Conservation (phyloP, 2,888 invertebrate species). For the Chouioia cunea region DNA sequence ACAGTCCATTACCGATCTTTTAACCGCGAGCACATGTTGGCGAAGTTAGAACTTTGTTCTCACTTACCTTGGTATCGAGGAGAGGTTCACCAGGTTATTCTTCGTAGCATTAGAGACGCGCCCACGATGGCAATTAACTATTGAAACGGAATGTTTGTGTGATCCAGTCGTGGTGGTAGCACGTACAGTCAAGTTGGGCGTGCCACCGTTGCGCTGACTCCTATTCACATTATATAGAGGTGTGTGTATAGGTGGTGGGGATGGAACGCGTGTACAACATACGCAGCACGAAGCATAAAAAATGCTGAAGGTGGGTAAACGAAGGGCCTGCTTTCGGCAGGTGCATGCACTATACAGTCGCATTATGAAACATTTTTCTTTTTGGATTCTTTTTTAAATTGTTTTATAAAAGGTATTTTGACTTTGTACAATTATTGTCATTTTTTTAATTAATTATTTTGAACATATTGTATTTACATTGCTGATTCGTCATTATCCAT, state of each 20-base stretch:
- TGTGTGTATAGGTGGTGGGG: slow-evolving; percentile 36
- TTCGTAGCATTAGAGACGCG: slow-evolving; percentile 4
- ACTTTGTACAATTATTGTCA: too few species aligned
- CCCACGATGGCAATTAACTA: slow-evolving; percentile 22
- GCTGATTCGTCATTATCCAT: neutral
- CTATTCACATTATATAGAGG: slow-evolving; percentile 4
- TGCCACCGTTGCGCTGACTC: slow-evolving; percentile 44
- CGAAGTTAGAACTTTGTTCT: neutral
- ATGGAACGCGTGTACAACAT: slow-evolving; percentile 50
- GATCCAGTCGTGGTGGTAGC: slow-evolving; percentile 29
- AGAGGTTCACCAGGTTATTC: neutral
- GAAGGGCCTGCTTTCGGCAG: neutral
- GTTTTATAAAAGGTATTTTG: neutral
- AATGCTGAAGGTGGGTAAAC: slow-evolving; percentile 2
- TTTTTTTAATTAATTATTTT: too few species aligned
- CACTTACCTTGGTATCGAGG: slow-evolving; percentile 1
- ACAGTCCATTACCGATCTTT: slow-evolving; percentile 12
- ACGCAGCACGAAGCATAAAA: slow-evolving; percentile 24
- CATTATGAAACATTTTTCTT: neutral
- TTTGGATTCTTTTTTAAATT: neutral
- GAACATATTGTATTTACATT: slow-evolving; percentile 26
- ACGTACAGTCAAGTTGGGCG: slow-evolving; percentile 51
- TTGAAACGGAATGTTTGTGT: slow-evolving; percentile 48
- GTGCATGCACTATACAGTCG: neutral
- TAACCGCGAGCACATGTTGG: too few species aligned